Evolutionary conservation across 2,797 vertebrate genomes (phyloP).

Genomic region (Bradypodion ventrale): DNA sequence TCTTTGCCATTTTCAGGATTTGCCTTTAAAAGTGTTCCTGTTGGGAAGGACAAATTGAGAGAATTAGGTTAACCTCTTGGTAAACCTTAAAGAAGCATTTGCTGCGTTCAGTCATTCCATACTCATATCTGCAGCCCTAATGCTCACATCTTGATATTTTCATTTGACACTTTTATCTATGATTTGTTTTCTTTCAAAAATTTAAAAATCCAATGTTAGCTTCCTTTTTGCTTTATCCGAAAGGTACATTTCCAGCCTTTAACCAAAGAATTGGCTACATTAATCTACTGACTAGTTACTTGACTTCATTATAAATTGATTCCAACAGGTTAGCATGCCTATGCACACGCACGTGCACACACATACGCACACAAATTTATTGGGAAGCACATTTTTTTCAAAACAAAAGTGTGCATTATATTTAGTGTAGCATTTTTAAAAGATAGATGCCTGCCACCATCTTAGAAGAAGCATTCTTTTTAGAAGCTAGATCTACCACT

Average conservation of each 20-base stretch:
- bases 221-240: neutral
- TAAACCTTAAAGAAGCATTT: conserved; percentile 16
- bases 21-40: neutral
- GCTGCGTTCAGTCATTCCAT: conserved; percentile 27
- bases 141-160: neutral
- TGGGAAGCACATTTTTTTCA: neutral
- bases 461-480: neutral
- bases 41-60: neutral
- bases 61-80: neutral
- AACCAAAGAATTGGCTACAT: neutral
- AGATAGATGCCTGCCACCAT: neutral
- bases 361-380: neutral
- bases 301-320: neutral
- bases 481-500: neutral
- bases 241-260: neutral
- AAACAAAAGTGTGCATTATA: neutral
- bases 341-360: neutral
- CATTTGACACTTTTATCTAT: conserved; percentile 19
- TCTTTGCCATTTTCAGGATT: neutral
- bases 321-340: neutral
- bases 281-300: neutral
- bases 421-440: neutral
- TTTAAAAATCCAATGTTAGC: neutral
- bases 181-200: neutral
- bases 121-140: neutral